Evolutionary conservation across 2,797 vertebrate species (phyloP), one percentile per base, ranked within the genome.

Genomic region (Arctocebus calabarensis): DNA sequence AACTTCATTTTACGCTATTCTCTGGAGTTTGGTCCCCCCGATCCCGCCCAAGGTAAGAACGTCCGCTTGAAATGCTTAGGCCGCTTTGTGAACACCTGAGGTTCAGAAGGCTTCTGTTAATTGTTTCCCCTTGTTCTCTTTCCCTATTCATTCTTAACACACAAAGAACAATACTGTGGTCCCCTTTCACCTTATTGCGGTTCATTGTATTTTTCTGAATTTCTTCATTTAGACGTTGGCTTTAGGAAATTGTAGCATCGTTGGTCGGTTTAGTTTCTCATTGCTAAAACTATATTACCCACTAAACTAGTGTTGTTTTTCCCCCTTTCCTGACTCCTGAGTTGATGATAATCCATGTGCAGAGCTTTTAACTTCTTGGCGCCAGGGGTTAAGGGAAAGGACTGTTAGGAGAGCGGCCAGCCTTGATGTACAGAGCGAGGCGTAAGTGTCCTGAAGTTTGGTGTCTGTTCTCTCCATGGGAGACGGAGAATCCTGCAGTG

Each of bases 1-100:
- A 99, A 99, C 98, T 99, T 99, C 98, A 99, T 99, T 97, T 99
- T 99, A 98, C 98, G 99, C 94, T 99, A 99, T 94, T 99, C 99
- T 97, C 98, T 99, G 98, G 99, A 99, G 97, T 99, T 99, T 88
- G 99, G 99, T 96, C 99, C 99, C 48, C 99, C 99, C 19, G 99
- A 99, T 98, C 99, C 99, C 96, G 99, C 99, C 96, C 99, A 99
- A 98, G 99, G 99, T 99, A 99, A 99, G 99, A 86, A 34, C 79
- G 83, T 91, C 77, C 3, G 83, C 81, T 75, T 77, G 37, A 2
- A 85, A 73, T 73, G 70, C 64, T 14, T 61, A 2, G 8, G 32
- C 40, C 23, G 45, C 83, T 57, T 59, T 74, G 2, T n/a, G n/a
- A 62, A 32, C 48, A 84, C 43, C 10, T 17, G 82, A 2, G 17